phyloP scores from a whole-genome alignment of 2,797 vertebrate species.

The Gymnocypris eckloni region DNA sequence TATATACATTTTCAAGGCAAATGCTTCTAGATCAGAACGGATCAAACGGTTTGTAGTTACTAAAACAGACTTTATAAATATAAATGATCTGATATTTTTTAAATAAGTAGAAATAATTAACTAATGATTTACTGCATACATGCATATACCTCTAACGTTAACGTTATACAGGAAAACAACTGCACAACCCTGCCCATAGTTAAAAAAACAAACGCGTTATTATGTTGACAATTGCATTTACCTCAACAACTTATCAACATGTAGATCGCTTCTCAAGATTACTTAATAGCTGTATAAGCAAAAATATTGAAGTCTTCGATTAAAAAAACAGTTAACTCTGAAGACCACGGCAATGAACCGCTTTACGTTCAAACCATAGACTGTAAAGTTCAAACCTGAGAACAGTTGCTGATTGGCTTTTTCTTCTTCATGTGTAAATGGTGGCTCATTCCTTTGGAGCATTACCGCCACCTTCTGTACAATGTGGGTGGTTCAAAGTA shows the following conservation, averaged over 20 bases:
- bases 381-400: conserved; percentile 61
- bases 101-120: neutral
- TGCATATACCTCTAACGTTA: neutral
- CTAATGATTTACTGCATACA: neutral
- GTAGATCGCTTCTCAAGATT: neutral
- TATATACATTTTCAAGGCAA: neutral
- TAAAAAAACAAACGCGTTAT: neutral
- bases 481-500: neutral
- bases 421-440: conserved; percentile 7
- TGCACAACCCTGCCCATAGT: neutral
- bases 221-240: neutral
- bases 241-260: neutral
- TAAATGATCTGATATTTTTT: neutral
- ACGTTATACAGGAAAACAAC: neutral
- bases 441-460: neutral
- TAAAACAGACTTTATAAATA: neutral
- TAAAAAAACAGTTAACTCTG: neutral
- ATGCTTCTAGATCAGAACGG: neutral
- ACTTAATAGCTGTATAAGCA: neutral
- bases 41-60: neutral
- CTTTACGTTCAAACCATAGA: conserved; percentile 64
- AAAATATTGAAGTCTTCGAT: neutral
- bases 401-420: conserved; percentile 62
- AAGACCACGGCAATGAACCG: conserved; percentile 42
- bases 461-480: neutral